Base-by-base conservation (phyloP, 2,797 vertebrate genomes). In the Acestrorhynchus altus region DNA sequence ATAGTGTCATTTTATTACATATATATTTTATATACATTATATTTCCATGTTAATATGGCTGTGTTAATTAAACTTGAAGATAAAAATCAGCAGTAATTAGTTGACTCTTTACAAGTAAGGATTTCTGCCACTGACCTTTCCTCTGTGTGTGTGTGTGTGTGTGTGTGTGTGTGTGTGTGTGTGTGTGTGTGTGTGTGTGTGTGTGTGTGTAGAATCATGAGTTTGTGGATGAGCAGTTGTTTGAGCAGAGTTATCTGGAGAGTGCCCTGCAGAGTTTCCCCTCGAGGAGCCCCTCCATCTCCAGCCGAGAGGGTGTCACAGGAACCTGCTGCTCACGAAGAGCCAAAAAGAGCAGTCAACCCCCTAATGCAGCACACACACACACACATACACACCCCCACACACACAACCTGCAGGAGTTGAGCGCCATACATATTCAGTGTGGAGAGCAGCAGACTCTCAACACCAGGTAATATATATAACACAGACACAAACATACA, bases 141-240 rank as follows among this genome's bases (percentile, higher is more conserved):
- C 1, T n/a, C 18, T 46, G n/a, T n/a, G n/a, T n/a, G n/a, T n/a
- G n/a, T n/a, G n/a, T n/a, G n/a, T n/a, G n/a, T n/a, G n/a, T n/a
- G n/a, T n/a, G n/a, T n/a, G n/a, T n/a, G n/a, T n/a, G n/a, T n/a
- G n/a, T n/a, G n/a, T n/a, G n/a, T n/a, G n/a, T n/a, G n/a, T n/a
- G n/a, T n/a, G n/a, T n/a, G n/a, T n/a, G n/a, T n/a, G n/a, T n/a
- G n/a, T n/a, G n/a, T n/a, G n/a, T n/a, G n/a, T n/a, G n/a, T n/a
- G n/a, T n/a, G n/a, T n/a, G n/a, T n/a, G n/a, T 75, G n/a, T 87
- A 99, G 98, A 99, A 98, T 93, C 98, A 99, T 0, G 97, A 99
- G 92, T 99, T 99, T 88, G 95, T 98, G 86, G 96, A 99, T 0
- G 95, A 98, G 89, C 96, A 97, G 90, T 93, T 97, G 83, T 99